Evolutionary conservation across 2,888 invertebrate species (phyloP), one percentile per base, ranked within the genome.

Genomic region (Melanostoma mellinum): DNA sequence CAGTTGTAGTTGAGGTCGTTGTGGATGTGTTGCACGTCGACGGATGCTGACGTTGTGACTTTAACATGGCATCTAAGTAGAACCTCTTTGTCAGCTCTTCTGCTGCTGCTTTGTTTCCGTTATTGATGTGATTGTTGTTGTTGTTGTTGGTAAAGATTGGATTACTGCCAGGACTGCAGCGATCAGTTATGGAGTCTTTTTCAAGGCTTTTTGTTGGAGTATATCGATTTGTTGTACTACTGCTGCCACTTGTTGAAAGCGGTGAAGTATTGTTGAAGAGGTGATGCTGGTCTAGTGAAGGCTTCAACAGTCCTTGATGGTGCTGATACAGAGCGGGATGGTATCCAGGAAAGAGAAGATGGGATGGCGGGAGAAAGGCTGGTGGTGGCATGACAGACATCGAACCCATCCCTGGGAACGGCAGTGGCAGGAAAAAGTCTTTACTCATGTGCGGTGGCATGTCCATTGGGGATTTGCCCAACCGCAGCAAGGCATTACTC

Each of bases 1-100:
- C 85, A 32, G 81, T 86, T 6, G 76, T 80, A 32, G 86, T 84
- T 30, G 86, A 72, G 35, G 77, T 86, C 32, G 86, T 85, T 50
- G 85, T 86, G 36, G 86, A 85, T 42, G 89, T 77, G 88, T 88
- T 71, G 79, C 86, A 76, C 60, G 87, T 74, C 46, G 85, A 48
- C 85, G 88, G 74, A 85, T 89, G 84, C n/a, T 86, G 89, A 78
- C 94, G 92, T 89, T 96, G 95, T 36, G 95, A 95, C 87, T 96
- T 95, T 60, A 96, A 89, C 53, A 96, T 94, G 9, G 95, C 95
- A 87, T 96, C 96, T 80, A 96, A 90, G 88, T 95, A 95, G 90
- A 95, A 94, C 74, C 95, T 92, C 88, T 96, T 96, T 9, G 94
- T 94, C 80, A 93, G 92, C 20, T 94, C 93, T 86, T 95, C 95